Conservation (phyloP, 1,140 invertebrate genomes). For the Danaus plexippus region DNA sequence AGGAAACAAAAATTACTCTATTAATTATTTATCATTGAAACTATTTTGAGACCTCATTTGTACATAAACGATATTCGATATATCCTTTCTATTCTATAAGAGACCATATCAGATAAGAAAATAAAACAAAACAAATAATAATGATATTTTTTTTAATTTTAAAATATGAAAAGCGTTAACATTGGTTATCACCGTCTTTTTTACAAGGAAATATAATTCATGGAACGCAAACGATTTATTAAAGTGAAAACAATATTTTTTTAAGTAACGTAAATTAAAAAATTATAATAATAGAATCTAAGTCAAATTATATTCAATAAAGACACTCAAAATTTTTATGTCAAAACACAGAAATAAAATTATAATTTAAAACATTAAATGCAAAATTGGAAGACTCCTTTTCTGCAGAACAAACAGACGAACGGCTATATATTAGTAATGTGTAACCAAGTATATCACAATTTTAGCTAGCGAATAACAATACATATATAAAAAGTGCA, state of each 20-base stretch:
- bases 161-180: constrained; percentile 57
- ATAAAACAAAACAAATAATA: constrained; percentile 6
- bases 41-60: too few species aligned
- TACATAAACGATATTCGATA: too few species aligned
- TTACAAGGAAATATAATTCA: constrained; percentile 19
- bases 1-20: too few species aligned
- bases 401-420: too few species aligned
- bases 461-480: constrained; percentile 6
- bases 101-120: background rate
- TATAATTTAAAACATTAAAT: too few species aligned
- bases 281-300: background rate
- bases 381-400: too few species aligned
- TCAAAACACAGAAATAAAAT: too few species aligned
- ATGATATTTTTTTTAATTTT: constrained; percentile 37
- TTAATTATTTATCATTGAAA: too few species aligned
- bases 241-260: background rate
- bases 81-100: too few species aligned
- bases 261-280: background rate
- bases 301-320: too few species aligned
- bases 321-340: too few species aligned
- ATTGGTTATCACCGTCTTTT: constrained; percentile 37
- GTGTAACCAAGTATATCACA: constrained; percentile 2
- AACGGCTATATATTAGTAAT: too few species aligned
- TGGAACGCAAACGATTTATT: constrained; percentile 9
- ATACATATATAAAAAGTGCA: constrained; percentile 9